Base-by-base conservation (phyloP, 2,888 invertebrate species). In the Lycia hirtaria region DNA sequence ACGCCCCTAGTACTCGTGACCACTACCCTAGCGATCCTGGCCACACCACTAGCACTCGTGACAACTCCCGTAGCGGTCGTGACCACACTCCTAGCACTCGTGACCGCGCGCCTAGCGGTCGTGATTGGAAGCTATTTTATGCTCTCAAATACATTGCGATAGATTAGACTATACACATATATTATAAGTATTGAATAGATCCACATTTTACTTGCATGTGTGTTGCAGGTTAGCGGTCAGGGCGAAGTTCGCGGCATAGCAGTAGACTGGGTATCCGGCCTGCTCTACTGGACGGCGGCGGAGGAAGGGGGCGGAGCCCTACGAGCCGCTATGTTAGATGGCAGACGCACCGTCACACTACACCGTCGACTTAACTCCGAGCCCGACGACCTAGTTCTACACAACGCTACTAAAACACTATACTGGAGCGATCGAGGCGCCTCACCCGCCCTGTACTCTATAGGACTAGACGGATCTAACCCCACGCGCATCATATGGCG, bases 391-490 rank as follows among this genome's bases (percentile, higher is more conserved):
- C 93, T 97, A 67, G 94, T 94, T 6, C 81, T 96, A 7, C 94
- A 95, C 71, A 94, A 95, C 3, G 93, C 92, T 3, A 93, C 94
- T n/a, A 45, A 51, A 47, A 43, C 38, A 9, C 38, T 97, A 87
- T 95, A 95, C 78, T 97, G 97, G 96, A 93, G 96, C 4, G 96
- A 88, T 59, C 79, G 95, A 85, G 96, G 96, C 58, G 91, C 94
- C 53, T 83, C 76, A 60, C 91, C 94, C 9, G 88, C 94, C 59
- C 94, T 97, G 69, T 92, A 94, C 84, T 83, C 92, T 17, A 93
- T 95, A 17, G 91, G 93, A 15, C 93, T 96, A 87, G 95, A 95
- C 80, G 97, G 96, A 26, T 78, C 80, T 35, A 87, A 48, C 56
- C 71, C 69, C 64, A 92, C 90, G 67, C 86, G 91, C 55, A 82